Base-by-base conservation (phyloP, 2,113 vertebrate species). In the Eulemur macaco region DNA sequence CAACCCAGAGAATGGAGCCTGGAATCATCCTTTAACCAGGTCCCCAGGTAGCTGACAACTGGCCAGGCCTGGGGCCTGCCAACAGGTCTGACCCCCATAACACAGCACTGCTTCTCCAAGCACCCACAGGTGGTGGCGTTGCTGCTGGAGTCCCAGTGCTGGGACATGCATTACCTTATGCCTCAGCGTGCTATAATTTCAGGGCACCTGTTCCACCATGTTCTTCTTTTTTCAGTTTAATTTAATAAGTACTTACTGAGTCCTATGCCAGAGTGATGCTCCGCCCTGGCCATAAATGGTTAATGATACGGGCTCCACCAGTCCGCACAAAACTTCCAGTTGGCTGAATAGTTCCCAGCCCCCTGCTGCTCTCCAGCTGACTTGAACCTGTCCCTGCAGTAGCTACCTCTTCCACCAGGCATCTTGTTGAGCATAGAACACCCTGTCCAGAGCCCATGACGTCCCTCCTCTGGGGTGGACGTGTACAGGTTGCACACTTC, bases 31-130 rank as follows among this genome's bases (percentile, higher is more conserved):
- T 12, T 7, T 83, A 58, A 68, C 68, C 52, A 63, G 39, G 82
- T 8, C 69, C 71, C 56, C 50, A 34, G 15, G 15, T 23, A 50
- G 71, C 6, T 11, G 14, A n/a, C 1, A 1, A 5, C 2, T 29
- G 54, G 54, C 60, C 10, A 2, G 21, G 37, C 12, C 20, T 6
- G 27, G 18, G 56, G 23, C 9, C 42, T 5, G 3, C 9, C 0
- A 12, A 31, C 3, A 0, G 4, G 27, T 34, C 60, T 4, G 3
- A 12, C 13, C 39, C n/a, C 8, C 39, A 3, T 12, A 18, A 60
- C 0, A 0, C 1, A 3, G 2, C 60, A 14, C 3, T 2, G 21
- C 37, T 21, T 37, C 31, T 4, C 12, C 15, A 17, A 12, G 34
- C 20, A 42, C 1, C 8, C 23, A 71, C 1, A 14, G 39, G 74